Evolutionary conservation across 2,888 invertebrate genomes (phyloP).

Genomic region (Artemia sinica): DNA sequence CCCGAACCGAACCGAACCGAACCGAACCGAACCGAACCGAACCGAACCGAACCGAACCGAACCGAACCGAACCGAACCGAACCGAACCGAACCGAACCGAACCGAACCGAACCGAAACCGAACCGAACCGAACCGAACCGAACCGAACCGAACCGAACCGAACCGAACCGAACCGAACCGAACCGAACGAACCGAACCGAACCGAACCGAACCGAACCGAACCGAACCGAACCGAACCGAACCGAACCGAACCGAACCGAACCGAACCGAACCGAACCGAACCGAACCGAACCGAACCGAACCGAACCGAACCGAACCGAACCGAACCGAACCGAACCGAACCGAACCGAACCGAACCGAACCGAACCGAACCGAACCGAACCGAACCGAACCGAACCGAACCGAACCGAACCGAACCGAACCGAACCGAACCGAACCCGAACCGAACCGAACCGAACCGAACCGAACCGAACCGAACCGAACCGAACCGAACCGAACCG

Average conservation of each 20-base stretch:
- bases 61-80: constrained; percentile 18
- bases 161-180: constrained; percentile 23
- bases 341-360: constrained; percentile 22
- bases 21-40: constrained; percentile 23
- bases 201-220: constrained; percentile 22
- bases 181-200: no score
- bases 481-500: no score
- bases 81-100: constrained; percentile 23
- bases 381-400: not conserved
- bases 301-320: constrained; percentile 23
- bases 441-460: no score
- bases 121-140: constrained; percentile 22
- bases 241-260: constrained; percentile 20
- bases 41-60: constrained; percentile 22
- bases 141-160: constrained; percentile 22
- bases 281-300: no score
- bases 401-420: no score
- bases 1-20: constrained; percentile 23
- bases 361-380: constrained; percentile 21
- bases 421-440: no score
- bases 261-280: constrained; percentile 22
- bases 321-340: constrained; percentile 22
- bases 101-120: no score
- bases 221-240: constrained; percentile 21
- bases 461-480: no score